Base-by-base conservation (phyloP, 1,140 invertebrate species). In the Cydia fagiglandana region DNA sequence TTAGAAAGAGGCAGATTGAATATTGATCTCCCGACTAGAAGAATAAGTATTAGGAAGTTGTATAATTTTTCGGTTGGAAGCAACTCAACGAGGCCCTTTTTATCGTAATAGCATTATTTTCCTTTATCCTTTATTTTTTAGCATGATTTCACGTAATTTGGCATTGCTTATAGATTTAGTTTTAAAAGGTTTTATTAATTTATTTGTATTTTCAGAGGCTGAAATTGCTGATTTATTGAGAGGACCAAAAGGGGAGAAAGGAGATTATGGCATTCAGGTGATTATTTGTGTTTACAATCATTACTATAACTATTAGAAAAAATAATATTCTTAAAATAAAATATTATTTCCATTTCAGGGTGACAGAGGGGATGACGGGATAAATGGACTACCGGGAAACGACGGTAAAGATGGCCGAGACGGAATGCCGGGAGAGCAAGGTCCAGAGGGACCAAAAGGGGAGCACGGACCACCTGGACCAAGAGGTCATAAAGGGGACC, bases 161-260 rank as follows among this genome's bases (percentile, higher is more conserved):
- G 2, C 9, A 10, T 24, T 24, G 10, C 2, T 74, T 61, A 34
- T 56, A n/a, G 20, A n/a, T 74, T 50, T 66, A 64, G 13, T 66
- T 66, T 30, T 5, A 5, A 4, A 30, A 5, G 15, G 20, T 64
- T 64, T 13, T 28, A 10, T 66, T 24, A 68, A 20, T 41, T 6
- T 64, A 73, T 73, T 76, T 38, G 50, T 68, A 38, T 73, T 86
- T 84, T 75, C 78, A 91, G 90, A 82, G 74, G 81, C 74, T 50
- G 81, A 78, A 53, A 82, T 90, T 24, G 74, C 87, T 4, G 83
- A 90, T 78, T 84, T 83, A 78, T 73, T 91, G 47, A 84, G 79
- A 80, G 90, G 88, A 2, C 61, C 76, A 24, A 87, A 87, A 81
- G 90, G 87, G 73, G 81, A 89, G 50, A 77, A 20, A 64, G 88